Base-by-base conservation (phyloP, 2,797 vertebrate genomes). In the Spea hammondii region DNA sequence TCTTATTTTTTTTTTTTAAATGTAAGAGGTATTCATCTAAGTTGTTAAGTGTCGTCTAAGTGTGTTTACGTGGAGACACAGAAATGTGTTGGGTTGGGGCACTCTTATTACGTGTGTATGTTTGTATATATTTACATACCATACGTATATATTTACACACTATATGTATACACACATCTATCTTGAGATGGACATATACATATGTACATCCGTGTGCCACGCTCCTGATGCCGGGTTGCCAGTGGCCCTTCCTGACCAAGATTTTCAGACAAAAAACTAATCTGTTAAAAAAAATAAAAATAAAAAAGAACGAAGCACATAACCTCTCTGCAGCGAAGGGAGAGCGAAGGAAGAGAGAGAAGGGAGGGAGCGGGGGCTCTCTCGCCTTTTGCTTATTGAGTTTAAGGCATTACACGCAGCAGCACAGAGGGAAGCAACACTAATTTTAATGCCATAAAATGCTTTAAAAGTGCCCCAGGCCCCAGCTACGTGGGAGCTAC, bases 401-500 rank as follows among this genome's bases (percentile, higher is more conserved):
- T 94, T 92, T 91, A 92, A 94, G 89, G 91, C 92, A 92, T 89
- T 91, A 91, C 92, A 89, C 85, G 86, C 87, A 91, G 91, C 86
- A 83, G 90, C 92, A 92, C 89, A 90, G 89, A 85, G 88, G 89
- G 91, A 91, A 92, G 90, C 92, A 84, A 91, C 91, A 91, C 92
- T 92, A 92, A 94, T 93, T 93, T 93, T 92, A 94, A 93, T 93
- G 89, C 92, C 90, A 93, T 92, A 93, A 93, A 93, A 89, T 10
- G 90, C 91, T 90, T 86, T 90, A 91, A 74, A 88, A 92, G 90
- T 89, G 89, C 92, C 92, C 92, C 89, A 89, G 93, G 92, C 91
- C 91, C 91, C 89, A 89, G 84, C 90, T 88, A 82, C 89, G 86
- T 88, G 85, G 90, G 86, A 91, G 92, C 92, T 90, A 88, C 88